phyloP scores from a whole-genome alignment of 2,797 vertebrate genomes.

The Acropternis orthonyx region DNA sequence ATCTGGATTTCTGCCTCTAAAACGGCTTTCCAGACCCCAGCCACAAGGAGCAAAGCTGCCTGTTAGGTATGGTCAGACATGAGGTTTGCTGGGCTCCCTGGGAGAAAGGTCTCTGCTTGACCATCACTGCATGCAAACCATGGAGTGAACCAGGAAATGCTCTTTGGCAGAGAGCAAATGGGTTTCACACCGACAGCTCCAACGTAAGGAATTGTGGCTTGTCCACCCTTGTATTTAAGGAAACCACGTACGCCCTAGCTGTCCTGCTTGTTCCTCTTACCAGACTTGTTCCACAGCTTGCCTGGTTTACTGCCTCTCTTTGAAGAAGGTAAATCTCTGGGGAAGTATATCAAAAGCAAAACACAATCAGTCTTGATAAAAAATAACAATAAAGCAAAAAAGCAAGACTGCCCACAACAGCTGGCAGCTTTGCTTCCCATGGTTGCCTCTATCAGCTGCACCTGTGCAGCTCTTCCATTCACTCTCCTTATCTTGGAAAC shows the following conservation, averaged over 20 bases:
- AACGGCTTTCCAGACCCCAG: not conserved
- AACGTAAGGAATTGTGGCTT: fast-evolving
- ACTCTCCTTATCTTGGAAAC: not conserved
- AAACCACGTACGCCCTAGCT: fast-evolving
- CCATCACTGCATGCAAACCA: not conserved
- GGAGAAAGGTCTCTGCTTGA: not conserved
- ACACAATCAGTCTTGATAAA: not conserved
- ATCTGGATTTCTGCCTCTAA: not conserved
- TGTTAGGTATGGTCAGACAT: fast-evolving
- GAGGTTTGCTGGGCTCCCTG: not conserved
- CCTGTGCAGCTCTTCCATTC: not conserved
- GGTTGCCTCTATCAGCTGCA: fast-evolving
- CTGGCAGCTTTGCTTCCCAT: not conserved
- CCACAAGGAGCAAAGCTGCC: not conserved
- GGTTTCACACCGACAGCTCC: not conserved
- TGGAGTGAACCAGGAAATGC: fast-evolving
- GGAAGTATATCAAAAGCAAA: not conserved
- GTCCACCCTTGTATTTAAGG: not conserved
- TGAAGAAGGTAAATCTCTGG: not conserved
- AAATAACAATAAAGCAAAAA: not conserved
- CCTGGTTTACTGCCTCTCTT: not conserved
- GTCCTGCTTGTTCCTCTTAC: not conserved
- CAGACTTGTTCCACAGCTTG: not conserved
- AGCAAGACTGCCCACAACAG: not conserved
- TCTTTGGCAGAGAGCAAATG: not conserved